Percentiles rank a stretch among this genome's conserved stretches.
Conservation (phyloP, 1,140 invertebrate genomes). For the Hycleus cichorii region DNA sequence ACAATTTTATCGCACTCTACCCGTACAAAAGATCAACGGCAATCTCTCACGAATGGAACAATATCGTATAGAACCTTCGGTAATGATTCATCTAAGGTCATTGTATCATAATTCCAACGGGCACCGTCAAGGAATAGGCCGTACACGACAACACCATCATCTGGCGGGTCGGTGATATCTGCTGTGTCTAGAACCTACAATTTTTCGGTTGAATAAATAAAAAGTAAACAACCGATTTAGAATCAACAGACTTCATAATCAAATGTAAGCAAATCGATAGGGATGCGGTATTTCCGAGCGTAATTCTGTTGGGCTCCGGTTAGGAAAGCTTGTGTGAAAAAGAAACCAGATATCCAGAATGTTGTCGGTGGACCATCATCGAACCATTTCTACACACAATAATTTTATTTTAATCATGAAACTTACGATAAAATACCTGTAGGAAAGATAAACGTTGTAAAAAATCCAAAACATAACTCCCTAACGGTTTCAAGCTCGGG, state of each 20-base stretch:
- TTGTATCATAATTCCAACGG: conserved; percentile 61
- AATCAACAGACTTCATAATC: conserved; percentile 58
- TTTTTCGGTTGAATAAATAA: too few relatives aligned
- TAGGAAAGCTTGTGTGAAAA: conserved; percentile 89
- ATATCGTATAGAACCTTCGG: conserved; percentile 76
- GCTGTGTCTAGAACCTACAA: conserved; percentile 42
- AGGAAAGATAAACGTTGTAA: conserved; percentile 71
- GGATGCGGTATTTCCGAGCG: conserved; percentile 77
- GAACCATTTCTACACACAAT: conserved; percentile 58
- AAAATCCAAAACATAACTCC: conserved; percentile 86
- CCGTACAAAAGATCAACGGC: too few relatives aligned
- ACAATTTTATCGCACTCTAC: too few relatives aligned
- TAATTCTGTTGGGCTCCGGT: conserved; percentile 89
- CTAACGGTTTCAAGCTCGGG: conserved; percentile 83
- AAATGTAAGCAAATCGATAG: conserved; percentile 80
- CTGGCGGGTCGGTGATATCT: background rate
- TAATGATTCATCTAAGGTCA: conserved; percentile 62
- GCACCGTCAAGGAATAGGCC: conserved; percentile 81
- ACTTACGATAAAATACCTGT: conserved; percentile 47
- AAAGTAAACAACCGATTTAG: too few relatives aligned
- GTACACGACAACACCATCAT: conserved; percentile 62
- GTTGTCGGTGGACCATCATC: conserved; percentile 66
- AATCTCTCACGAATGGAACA: conserved; percentile 52
- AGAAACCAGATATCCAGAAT: conserved; percentile 93
- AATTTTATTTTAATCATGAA: too few relatives aligned